Evolutionary conservation across 2,113 vertebrate genomes (phyloP).

Genomic region (Piprites chloris): DNA sequence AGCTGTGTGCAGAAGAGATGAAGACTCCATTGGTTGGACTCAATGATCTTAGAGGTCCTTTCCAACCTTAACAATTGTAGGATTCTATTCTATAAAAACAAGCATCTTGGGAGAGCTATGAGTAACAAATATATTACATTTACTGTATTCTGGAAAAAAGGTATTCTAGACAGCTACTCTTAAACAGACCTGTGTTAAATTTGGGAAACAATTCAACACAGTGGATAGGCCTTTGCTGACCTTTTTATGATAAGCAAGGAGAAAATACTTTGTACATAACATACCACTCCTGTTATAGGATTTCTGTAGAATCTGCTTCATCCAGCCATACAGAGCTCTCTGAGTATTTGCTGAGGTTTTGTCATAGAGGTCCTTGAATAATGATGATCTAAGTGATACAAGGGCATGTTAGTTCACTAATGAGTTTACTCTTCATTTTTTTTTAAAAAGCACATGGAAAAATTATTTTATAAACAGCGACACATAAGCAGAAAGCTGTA

Average conservation of each 20-base stretch:
- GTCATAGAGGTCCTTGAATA: conserved; percentile 81
- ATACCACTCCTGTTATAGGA: conserved; percentile 61
- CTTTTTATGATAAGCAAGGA: neutral
- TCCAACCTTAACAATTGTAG: neutral
- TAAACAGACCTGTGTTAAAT: neutral
- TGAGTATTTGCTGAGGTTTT: conserved; percentile 69
- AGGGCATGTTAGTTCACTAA: neutral
- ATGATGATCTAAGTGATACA: conserved; percentile 64
- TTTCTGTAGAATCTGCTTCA: conserved; percentile 67
- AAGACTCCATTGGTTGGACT: neutral
- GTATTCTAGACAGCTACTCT: neutral
- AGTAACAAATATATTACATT: neutral
- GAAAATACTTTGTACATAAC: neutral
- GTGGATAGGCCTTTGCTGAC: neutral
- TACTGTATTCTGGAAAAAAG: neutral
- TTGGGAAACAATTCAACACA: neutral
- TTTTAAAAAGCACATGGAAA: neutral
- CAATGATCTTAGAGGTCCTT: neutral
- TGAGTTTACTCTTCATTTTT: neutral
- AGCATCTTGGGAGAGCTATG: neutral
- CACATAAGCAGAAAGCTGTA: neutral
- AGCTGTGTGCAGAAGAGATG: neutral
- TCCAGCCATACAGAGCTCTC: conserved; percentile 77
- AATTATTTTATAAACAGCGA: neutral
- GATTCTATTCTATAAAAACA: neutral